Evolutionary conservation across 2,888 invertebrate species (phyloP), one percentile per base, ranked within the genome.

Genomic region (Hermodice carunculata): DNA sequence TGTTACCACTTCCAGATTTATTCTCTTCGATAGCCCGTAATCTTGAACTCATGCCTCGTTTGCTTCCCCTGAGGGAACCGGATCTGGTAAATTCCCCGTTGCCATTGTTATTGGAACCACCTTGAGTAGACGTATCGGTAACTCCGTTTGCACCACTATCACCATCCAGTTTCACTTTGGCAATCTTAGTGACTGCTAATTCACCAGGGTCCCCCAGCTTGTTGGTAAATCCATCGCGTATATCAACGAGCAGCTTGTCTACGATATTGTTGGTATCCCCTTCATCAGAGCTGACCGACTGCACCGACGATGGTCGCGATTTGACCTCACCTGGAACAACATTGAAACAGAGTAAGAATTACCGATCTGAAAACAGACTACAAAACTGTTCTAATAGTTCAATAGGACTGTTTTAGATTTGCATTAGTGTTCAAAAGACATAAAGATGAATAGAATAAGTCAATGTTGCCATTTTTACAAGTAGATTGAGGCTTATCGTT

Each of bases 231-330:
- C 83, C 82, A 61, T 78, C 80, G 49, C 81, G 68, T 26, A 83
- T 82, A 63, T 84, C 81, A 17, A 81, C 81, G 37, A 83, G 73
- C 24, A 83, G 69, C 70, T 78, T 75, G 52, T 84, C 82, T n/a
- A 84, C 80, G 51, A 83, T 82, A n/a, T n/a, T n/a, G 49, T 64
- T 60, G 26, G 57, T 26, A 28, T 68, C 70, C 26, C 40, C 64
- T 1, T 67, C 67, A 37, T 69, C 69, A 5, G 65, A 62, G 11
- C 22, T 40, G 11, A 43, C 28, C 6, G 63, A 67, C 8, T n/a
- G n/a, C n/a, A n/a, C n/a, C n/a, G 37, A 19, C 5, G 51, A 52
- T 28, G 53, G 44, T 29, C 32, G 37, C 14, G 22, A 19, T 26
- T 56, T 46, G 43, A 52, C 29, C 28, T 57, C 53, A 26, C 63